Evolutionary conservation across 2,113 vertebrate genomes (phyloP).

Genomic region (Tenebrosternarchus preto): DNA sequence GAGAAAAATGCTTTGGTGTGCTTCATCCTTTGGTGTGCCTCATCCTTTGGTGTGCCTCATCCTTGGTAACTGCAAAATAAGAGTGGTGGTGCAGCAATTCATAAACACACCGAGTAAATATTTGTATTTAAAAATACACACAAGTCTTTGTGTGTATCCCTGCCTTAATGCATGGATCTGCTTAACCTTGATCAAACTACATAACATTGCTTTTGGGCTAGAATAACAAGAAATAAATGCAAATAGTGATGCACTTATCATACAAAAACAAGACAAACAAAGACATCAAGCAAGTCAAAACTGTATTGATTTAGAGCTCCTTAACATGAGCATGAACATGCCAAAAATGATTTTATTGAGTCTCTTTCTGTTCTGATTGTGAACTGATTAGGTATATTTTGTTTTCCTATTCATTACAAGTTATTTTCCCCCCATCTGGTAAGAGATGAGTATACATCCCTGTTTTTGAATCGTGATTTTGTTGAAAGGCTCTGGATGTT

Average conservation of each 20-base stretch:
- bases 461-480: too few species aligned
- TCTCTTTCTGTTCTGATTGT: neutral
- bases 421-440: neutral
- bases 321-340: neutral
- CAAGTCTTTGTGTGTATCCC: neutral
- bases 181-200: neutral
- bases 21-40: neutral
- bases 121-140: neutral
- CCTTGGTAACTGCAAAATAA: neutral
- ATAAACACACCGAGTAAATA: neutral
- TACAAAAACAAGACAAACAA: neutral
- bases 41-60: neutral
- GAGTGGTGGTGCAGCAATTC: neutral
- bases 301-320: neutral
- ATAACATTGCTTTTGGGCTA: neutral
- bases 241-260: neutral
- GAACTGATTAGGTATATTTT: neutral
- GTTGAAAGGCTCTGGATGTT: too few species aligned
- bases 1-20: neutral
- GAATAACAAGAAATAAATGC: neutral
- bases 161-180: neutral
- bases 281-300: neutral
- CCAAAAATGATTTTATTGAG: neutral
- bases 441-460: neutral
- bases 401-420: neutral